Conservation (phyloP, 2,797 vertebrate species). For the Glyptemys insculpta region DNA sequence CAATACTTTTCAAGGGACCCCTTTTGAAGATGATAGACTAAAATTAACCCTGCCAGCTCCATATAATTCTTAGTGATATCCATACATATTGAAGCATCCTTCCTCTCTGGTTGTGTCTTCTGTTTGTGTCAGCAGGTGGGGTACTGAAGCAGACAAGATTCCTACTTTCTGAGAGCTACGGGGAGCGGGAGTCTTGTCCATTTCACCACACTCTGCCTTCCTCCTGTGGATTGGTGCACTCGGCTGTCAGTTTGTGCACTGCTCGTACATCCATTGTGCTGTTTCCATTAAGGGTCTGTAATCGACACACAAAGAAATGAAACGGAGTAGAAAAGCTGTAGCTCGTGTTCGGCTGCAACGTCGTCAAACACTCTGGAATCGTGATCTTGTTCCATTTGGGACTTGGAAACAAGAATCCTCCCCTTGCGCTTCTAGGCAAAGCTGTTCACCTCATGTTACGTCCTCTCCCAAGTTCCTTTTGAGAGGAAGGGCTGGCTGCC, state of each 20-base stretch:
- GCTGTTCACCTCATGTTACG: neutral
- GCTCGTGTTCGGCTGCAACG: neutral
- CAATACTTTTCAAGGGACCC: neutral
- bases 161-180: neutral
- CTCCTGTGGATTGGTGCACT: neutral
- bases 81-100: neutral
- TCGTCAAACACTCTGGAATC: neutral
- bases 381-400: neutral
- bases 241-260: neutral
- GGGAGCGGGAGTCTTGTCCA: neutral
- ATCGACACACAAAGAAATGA: neutral
- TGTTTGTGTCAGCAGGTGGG: neutral
- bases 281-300: neutral
- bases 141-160: neutral
- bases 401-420: neutral
- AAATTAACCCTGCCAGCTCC: conserved; percentile 1
- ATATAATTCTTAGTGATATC: conserved; percentile 18
- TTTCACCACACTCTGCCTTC: neutral
- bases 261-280: neutral
- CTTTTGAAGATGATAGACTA: conserved; percentile 29
- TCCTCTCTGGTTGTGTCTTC: neutral
- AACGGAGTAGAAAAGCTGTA: neutral
- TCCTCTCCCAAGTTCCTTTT: neutral
- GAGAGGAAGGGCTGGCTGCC: neutral
- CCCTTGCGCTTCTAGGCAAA: neutral